Evolutionary conservation across 1,140 invertebrate genomes (phyloP).

Genomic region (Papilio dardanus): DNA sequence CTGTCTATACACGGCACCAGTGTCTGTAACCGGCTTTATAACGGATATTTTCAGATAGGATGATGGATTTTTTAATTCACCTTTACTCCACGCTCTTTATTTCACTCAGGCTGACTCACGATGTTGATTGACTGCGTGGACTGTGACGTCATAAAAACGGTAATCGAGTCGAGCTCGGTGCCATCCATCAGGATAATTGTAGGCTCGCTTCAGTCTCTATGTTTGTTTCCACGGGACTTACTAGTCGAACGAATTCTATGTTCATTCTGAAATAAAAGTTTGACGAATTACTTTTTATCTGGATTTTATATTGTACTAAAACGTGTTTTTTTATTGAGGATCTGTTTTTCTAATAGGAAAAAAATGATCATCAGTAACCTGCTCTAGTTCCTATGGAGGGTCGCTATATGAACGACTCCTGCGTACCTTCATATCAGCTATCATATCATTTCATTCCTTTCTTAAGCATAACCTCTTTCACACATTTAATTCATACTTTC

Average conservation of each 20-base stretch:
- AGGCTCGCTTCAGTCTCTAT: neutral
- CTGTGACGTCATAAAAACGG: constrained; percentile 9
- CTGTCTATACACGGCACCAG: too few relatives aligned
- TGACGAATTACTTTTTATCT: neutral
- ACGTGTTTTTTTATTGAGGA: too few relatives aligned
- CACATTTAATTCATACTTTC: too few relatives aligned
- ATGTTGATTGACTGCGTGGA: constrained; percentile 1
- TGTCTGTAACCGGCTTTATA: too few relatives aligned
- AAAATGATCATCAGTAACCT: too few relatives aligned
- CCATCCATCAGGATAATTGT: constrained; percentile 13
- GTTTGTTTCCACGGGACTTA: neutral
- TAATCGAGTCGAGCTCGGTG: constrained; percentile 3
- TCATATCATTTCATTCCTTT: too few relatives aligned
- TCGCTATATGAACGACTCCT: too few relatives aligned
- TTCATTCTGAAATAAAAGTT: neutral
- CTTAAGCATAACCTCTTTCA: too few relatives aligned
- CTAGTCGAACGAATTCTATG: neutral
- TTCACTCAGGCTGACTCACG: neutral
- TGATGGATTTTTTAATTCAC: neutral
- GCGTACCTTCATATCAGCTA: too few relatives aligned
- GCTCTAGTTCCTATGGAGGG: too few relatives aligned
- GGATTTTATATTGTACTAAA: neutral
- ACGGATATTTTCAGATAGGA: neutral
- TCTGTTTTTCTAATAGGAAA: too few relatives aligned
- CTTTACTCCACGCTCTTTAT: neutral